Base-by-base conservation (phyloP, 2,797 vertebrate species). In the Cyprinella venusta region DNA sequence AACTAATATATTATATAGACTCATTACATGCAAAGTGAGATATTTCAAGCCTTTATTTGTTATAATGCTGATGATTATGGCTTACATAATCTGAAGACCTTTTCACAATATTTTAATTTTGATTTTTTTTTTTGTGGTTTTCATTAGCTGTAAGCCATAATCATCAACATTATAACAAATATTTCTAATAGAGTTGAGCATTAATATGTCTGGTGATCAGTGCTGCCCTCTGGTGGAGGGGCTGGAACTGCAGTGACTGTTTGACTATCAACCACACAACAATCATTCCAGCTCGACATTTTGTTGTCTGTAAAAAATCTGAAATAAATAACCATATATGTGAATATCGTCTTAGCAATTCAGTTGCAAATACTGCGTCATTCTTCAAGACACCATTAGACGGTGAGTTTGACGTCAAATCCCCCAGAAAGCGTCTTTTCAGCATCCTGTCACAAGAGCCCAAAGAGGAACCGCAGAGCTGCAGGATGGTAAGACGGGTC, bases 401-500 rank as follows among this genome's bases (percentile, higher is more conserved):
- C 61, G 30, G 61, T 10, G 18, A 19, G 33, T 21, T 36, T 67
- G 64, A 70, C 68, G 68, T 70, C 68, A 63, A 16, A 30, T 8
- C 3, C n/a, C 24, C 30, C 24, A 65, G 64, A 9, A 21, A 67
- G 6, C 30, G 1, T 24, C 4, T 24, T 63, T 24, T 63, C 48
- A 86, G 80, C 89, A 89, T 88, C 85, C 82, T 90, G 87, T 89
- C 75, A 74, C 83, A 86, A 84, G 88, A 75, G 54, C 68, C 24
- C 45, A 75, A 48, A 81, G 52, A 84, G 82, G 85, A 88, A 88
- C 80, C 42, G 30, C 86, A 87, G 82, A 83, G 85, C 64, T 79
- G 74, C 48, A 92, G 50, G 90, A 94, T 95, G 94, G 94, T 94
- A 91, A 87, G 93, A 90, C 54, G 82, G 24, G 69, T 82, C 86